Evolutionary conservation across 1,140 invertebrate species (phyloP), one percentile per base, ranked within the genome.

Genomic region (Tetramorium alpestre): DNA sequence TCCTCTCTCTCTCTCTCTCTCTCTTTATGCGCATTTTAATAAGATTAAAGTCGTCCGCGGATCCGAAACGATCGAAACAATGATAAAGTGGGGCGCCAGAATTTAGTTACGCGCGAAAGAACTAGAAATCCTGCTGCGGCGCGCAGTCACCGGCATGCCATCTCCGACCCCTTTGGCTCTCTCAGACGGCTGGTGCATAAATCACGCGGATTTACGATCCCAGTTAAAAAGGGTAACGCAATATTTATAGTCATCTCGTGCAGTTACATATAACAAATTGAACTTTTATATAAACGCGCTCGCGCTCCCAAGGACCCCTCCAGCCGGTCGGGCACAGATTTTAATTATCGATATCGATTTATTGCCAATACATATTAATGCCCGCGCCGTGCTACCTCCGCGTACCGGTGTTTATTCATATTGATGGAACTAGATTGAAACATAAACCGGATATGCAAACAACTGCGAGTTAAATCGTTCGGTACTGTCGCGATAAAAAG

Each of bases 311-410:
- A 78, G 78, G 76, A 64, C 80, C 64, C 77, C 88, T 64, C 22
- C 22, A 86, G 33, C 54, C 56, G 56, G 54, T 67, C 81, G 49
- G 85, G 88, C 87, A 69, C 93, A 95, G 94, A 95, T 95, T 95
- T 95, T 94, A 95, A 95, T 95, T 95, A 95, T 95, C 94, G 95
- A 95, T 95, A 95, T 95, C 94, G 94, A 95, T 95, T 95, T 94
- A 95, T 94, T 93, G 94, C 92, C 93, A 94, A 94, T 94, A 94
- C 93, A 95, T 94, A 94, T 94, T 94, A 94, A 95, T 94, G 92
- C 87, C 65, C 89, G 77, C 78, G 70, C 72, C 90, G 78, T 85
- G 90, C 91, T 86, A 90, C 91, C 91, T 92, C 10, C 91, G 91
- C 90, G 88, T 89, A 86, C 80, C 81, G 88, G 91, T 95, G 92